Evolutionary conservation across 2,797 vertebrate genomes (phyloP), one percentile per base, ranked within the genome.

Genomic region (Setipinna tenuifilis): DNA sequence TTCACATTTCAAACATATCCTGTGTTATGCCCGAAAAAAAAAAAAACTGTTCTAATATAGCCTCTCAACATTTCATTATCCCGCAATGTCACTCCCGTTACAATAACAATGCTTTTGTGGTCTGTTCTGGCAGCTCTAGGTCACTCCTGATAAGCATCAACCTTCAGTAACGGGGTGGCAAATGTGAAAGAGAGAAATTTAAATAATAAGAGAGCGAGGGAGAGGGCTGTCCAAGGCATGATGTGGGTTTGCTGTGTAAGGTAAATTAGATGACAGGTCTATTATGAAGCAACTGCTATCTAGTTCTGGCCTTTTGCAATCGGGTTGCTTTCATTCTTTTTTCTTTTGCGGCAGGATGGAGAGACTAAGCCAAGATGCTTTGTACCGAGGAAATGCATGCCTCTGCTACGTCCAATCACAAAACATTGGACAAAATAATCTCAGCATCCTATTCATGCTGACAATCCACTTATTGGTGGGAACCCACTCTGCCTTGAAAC

Each of bases 181-280:
- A 44, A 78, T 44, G 71, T 23, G 62, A 11, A 28, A 35, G 31
- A 17, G 25, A 71, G 68, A 14, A 54, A 54, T 54, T 54, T 54
- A 54, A 54, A 54, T 54, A 54, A 54, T 54, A 14, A 54, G 50
- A 9, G 50, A 54, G 50, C 0, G 50, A 54, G 6, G 50, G 50
- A 54, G 50, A 54, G 61, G 68, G 16, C 35, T 19, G 16, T 41
- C 35, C 71, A 2, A 3, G 71, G 71, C 17, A 6, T 78, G 14
- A 17, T 78, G 11, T 9, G 71, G 41, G 71, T 41, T 35, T 78
- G 71, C 71, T 44, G 71, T 78, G 71, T 78, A 78, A 78, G 71
- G 71, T 78, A 78, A 78, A 78, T 78, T 78, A 78, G 35, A 7
- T 78, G 71, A 78, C 71, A 78, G 71, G 71, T 78, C 71, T 78